Evolutionary conservation across 2,797 vertebrate genomes (phyloP), one percentile per base, ranked within the genome.

Genomic region (Macropodus opercularis): DNA sequence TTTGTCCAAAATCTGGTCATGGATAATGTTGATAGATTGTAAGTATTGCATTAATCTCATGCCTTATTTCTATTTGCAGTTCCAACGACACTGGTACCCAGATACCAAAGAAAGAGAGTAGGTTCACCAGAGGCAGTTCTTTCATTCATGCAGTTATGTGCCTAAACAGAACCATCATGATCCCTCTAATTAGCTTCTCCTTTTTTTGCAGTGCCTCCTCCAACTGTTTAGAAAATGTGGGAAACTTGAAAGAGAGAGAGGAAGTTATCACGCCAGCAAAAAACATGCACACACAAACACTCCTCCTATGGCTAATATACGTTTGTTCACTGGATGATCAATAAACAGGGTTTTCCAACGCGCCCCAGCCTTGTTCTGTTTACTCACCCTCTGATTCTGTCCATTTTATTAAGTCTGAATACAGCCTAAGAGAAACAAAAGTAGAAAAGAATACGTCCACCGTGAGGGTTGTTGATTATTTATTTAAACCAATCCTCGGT

Each of bases 31-130:
- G 23, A 23, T 29, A 0, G 51, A 36, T 22, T 10, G n/a, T n/a
- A 4, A 40, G 32, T 22, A 19, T 17, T 3, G 5, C 0, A n/a
- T 17, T 68, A 4, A 46, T 44, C 38, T 70, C 4, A 6, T 43
- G 36, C 0, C 7, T 27, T 39, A 17, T 64, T 21, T 44, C 47
- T 57, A 5, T 66, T 63, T 74, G 12, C 80, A 89, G 85, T 36
- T 90, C 83, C 15, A 90, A 65, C 79, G 86, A 89, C 23, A 85
- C 89, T 77, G 87, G 81, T 43, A 79, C 82, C 58, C 89, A 81
- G 59, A 77, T 89, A 41, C 86, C 90, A 81, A 91, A 90, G 78
- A 91, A 86, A 88, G 92, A 93, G 71, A 88, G 93, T 93, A 71
- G 61, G 67, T 41, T 38, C 3, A n/a, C 13, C 18, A 8, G 1